These are phyloP conservation scores for Diarsia mendica DNA, from an alignment of 2,888 invertebrate species.

Conservation along the genomic window DNA sequence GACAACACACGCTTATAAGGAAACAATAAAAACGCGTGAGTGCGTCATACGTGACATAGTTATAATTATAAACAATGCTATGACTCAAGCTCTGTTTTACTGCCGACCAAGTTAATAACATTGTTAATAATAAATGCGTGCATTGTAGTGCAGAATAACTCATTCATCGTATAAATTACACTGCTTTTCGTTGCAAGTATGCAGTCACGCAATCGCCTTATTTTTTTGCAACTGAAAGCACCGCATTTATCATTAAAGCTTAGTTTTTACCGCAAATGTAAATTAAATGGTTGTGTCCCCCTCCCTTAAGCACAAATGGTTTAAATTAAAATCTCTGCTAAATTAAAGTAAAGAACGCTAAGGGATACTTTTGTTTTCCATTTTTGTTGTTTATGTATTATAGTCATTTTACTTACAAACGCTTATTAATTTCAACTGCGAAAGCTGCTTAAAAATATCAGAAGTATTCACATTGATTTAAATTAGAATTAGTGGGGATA, in stretches of 20 bases:
- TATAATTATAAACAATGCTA: slow-evolving; percentile 37
- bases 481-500: neutral
- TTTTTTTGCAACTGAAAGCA: slow-evolving; percentile 41
- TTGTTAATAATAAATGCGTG: slow-evolving; percentile 27
- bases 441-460: slow-evolving; percentile 36
- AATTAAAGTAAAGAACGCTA: slow-evolving; percentile 57
- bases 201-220: slow-evolving; percentile 27
- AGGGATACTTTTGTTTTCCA: slow-evolving; percentile 48
- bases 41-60: slow-evolving; percentile 29
- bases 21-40: slow-evolving; percentile 11
- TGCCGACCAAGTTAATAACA: neutral
- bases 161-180: slow-evolving; percentile 25
- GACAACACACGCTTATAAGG: neutral
- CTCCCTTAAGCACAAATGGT: slow-evolving; percentile 60
- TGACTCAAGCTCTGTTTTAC: slow-evolving; percentile 26
- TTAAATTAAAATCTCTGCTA: slow-evolving; percentile 62
- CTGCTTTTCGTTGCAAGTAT: slow-evolving; percentile 16
- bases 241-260: slow-evolving; percentile 62
- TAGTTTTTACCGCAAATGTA: slow-evolving; percentile 68
- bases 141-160: slow-evolving; percentile 21
- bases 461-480: slow-evolving; percentile 12
- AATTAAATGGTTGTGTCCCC: slow-evolving; percentile 68
- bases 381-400: slow-evolving; percentile 40
- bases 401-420: slow-evolving; percentile 9
- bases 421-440: slow-evolving; percentile 1